phyloP scores from a whole-genome alignment of 2,113 vertebrate genomes.

The Spermophilus dauricus region DNA sequence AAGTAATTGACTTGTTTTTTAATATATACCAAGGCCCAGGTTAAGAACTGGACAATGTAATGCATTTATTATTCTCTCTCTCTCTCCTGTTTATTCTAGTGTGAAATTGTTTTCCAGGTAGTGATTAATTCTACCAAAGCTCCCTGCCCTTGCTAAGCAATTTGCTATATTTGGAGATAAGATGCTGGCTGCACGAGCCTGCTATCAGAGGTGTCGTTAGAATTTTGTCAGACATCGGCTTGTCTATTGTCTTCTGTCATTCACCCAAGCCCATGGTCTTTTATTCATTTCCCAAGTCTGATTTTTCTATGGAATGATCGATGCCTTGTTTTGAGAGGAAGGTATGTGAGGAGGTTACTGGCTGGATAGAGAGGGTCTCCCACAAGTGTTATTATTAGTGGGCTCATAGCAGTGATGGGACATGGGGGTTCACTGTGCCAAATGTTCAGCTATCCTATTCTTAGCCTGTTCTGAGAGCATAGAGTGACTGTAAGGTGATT shows the following conservation, averaged over 20 bases:
- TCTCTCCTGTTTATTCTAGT: slow-evolving; percentile 86
- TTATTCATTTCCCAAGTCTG: slow-evolving; percentile 1
- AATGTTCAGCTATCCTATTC: background rate
- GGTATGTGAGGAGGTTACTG: background rate
- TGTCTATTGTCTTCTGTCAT: slow-evolving; percentile 25
- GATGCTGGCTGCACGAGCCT: background rate
- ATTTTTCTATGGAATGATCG: background rate
- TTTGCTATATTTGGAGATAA: slow-evolving; percentile 65
- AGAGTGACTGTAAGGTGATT: too few species aligned
- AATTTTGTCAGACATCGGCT: slow-evolving; percentile 16
- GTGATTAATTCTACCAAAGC: slow-evolving; percentile 80
- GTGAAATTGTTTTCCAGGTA: slow-evolving; percentile 89
- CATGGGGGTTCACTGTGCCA: background rate
- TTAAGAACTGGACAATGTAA: slow-evolving; percentile 69
- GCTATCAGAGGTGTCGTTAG: slow-evolving; percentile 53
- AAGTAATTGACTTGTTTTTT: slow-evolving; percentile 68
- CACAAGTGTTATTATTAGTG: background rate
- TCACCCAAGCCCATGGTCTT: background rate
- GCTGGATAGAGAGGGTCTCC: background rate
- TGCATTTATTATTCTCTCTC: slow-evolving; percentile 65
- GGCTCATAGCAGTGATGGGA: rapidly evolving
- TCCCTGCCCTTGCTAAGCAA: slow-evolving; percentile 53
- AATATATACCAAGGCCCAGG: slow-evolving; percentile 55
- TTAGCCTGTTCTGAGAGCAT: background rate
- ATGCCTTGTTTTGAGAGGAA: background rate